phyloP scores from a whole-genome alignment of 2,113 vertebrate species.

The Pycnonotus jocosus region DNA sequence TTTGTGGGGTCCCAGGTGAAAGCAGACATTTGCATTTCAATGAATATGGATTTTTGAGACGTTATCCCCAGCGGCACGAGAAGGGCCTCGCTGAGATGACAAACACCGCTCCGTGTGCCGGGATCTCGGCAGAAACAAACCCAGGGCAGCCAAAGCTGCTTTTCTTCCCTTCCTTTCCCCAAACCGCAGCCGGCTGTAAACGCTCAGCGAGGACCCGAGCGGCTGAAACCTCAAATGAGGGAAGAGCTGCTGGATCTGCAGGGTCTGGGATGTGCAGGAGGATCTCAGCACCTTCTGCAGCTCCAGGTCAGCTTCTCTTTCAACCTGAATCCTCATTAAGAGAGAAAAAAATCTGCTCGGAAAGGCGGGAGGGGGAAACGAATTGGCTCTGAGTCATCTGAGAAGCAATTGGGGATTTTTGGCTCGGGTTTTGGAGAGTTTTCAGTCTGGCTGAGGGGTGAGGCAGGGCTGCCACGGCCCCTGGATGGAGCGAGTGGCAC shows the following conservation, averaged over 20 bases:
- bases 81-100: background rate
- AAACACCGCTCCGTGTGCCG: background rate
- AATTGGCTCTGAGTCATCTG: background rate
- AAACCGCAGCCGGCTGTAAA: background rate
- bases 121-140: accelerated
- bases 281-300: accelerated
- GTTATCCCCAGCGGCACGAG: background rate
- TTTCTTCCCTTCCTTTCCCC: background rate
- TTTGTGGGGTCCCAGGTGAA: conserved; percentile 11
- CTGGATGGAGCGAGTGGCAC: accelerated
- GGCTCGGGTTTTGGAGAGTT: too few species aligned
- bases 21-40: conserved; percentile 24
- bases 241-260: background rate
- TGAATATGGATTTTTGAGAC: conserved; percentile 56
- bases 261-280: background rate
- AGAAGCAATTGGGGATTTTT: background rate
- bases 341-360: background rate
- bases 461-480: background rate
- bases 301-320: background rate
- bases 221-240: background rate
- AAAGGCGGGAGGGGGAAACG: accelerated
- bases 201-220: background rate
- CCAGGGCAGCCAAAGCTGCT: background rate
- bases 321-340: background rate
- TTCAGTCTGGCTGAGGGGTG: background rate